Evolutionary conservation across 2,113 vertebrate genomes (phyloP), one percentile per base, ranked within the genome.

Genomic region (Centrocercus urophasianus): DNA sequence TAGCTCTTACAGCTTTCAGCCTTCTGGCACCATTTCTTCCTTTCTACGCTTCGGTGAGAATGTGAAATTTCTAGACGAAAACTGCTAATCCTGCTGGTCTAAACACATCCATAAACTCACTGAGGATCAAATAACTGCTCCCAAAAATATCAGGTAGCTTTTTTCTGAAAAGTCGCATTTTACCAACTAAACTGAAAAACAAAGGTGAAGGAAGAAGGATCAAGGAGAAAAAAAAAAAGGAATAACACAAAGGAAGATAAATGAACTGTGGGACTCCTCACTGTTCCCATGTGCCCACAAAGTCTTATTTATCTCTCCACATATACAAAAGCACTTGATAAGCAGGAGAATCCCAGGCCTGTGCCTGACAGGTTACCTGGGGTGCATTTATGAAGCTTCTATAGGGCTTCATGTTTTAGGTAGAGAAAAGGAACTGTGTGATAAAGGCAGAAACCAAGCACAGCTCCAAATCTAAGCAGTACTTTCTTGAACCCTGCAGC

Each of bases 381-480:
- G 57, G 47, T 3, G 27, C 43, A 7, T 12, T 42, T 13, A 48
- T 21, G 54, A 74, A 59, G 19, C 30, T 38, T 15, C 7, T 13
- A 16, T 13, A 59, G 48, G 6, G 8, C 5, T 13, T 9, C 6
- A 5, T 60, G 43, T 18, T 73, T 34, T 3, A 18, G 13, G 21
- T 10, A n/a, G 32, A 48, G 13, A 20, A 47, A 19, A 32, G 28
- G 47, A 56, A 60, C 42, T 0, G 0, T 6, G 3, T 4, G 6
- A 10, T n/a, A 18, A 1, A 30, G 30, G 21, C 34, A 81, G 21
- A 54, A 82, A 67, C 3, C 8, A 25, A 64, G 56, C 24, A 63
- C 42, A 72, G 43, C 43, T 65, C n/a, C 74, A 52, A 25, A 14
- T 1, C 1, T 5, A 5, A 36, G 30, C 28, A 36, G n/a, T 34